Evolutionary conservation across 2,888 invertebrate genomes (phyloP).

Genomic region (Ditula angustiorana): DNA sequence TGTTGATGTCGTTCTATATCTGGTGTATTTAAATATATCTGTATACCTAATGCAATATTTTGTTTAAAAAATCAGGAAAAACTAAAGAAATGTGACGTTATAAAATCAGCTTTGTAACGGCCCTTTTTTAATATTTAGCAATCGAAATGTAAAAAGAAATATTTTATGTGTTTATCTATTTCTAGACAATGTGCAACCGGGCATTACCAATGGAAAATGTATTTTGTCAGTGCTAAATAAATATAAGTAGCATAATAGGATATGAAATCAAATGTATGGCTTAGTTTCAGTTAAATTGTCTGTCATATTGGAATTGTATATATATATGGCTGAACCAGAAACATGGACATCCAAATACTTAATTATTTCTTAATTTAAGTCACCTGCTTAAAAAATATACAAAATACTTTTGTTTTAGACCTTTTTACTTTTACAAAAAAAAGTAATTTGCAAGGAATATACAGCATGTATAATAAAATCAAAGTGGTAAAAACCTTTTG

Average conservation of each 20-base stretch:
- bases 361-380: neutral
- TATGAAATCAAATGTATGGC: slow-evolving; percentile 57
- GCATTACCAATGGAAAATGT: slow-evolving; percentile 33
- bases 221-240: slow-evolving; percentile 49
- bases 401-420: neutral
- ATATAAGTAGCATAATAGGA: slow-evolving; percentile 62
- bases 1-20: no score
- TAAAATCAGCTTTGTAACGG: no score
- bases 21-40: no score
- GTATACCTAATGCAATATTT: no score
- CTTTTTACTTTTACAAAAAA: neutral
- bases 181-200: slow-evolving; percentile 30
- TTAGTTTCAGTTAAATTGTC: slow-evolving; percentile 55
- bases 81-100: no score
- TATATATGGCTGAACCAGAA: slow-evolving; percentile 49
- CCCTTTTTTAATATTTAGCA: neutral
- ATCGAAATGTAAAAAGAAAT: slow-evolving; percentile 3
- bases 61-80: no score
- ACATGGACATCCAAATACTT: slow-evolving; percentile 12
- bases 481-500: no score
- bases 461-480: no score
- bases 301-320: slow-evolving; percentile 60
- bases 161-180: neutral
- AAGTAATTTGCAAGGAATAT: no score
- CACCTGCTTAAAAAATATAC: neutral